These are phyloP conservation scores for Tiliqua scincoides DNA, from an alignment of 2,113 vertebrate species.

Conservation along the genomic window DNA sequence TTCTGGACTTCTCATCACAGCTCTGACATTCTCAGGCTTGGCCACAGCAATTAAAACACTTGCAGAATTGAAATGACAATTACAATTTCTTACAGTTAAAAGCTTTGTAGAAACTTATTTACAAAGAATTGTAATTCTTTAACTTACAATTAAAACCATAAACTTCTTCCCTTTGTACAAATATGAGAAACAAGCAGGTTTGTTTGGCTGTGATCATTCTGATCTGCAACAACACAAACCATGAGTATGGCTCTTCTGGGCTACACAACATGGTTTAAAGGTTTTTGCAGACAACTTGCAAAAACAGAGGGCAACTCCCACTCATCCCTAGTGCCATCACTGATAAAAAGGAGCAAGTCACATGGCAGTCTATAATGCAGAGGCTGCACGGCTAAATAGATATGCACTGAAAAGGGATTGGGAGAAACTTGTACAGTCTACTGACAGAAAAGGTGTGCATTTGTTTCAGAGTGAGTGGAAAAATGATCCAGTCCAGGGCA, in stretches of 20 bases:
- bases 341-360: neutral
- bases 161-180: constrained; percentile 12
- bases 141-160: neutral
- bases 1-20: constrained; percentile 27
- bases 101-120: no score
- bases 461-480: no score
- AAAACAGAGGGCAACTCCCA: neutral
- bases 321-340: neutral
- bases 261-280: neutral
- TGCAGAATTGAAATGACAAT: no score
- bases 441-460: neutral
- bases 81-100: no score
- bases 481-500: no score
- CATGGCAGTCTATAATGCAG: neutral
- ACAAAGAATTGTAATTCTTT: no score
- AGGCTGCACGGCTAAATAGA: neutral
- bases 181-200: constrained; percentile 5
- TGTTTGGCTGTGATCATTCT: neutral
- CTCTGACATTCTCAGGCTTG: neutral
- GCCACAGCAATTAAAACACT: no score
- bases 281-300: neutral
- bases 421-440: neutral
- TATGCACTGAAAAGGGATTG: neutral
- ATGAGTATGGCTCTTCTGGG: neutral
- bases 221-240: neutral